Evolutionary conservation across 1,140 invertebrate species (phyloP), one percentile per base, ranked within the genome.

Genomic region (Linepithema humile): DNA sequence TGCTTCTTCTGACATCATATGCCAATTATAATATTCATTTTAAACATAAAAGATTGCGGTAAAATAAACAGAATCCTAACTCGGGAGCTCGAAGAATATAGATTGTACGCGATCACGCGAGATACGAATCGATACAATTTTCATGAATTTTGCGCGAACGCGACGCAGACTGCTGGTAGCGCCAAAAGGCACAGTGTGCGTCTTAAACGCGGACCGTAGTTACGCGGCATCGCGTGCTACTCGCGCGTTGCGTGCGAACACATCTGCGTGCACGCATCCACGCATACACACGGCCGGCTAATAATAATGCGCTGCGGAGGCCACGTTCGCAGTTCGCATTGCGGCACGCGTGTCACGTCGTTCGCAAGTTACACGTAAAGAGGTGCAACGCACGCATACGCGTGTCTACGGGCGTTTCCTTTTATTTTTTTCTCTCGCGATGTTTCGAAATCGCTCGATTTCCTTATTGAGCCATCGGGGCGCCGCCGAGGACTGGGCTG

Each of bases 201-300:
- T n/a, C n/a, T n/a, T n/a, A n/a, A n/a, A n/a, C n/a, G n/a, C 17
- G 80, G 73, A 64, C 50, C 38, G 10, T 10, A 72, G 73, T 87
- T 82, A 64, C 45, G 83, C 80, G n/a, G 72, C 72, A 89, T 89
- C 88, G 88, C 87, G 87, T 88, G 87, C 87, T 43, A 55, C 20
- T 83, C 72, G 77, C 9, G 55, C 83, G 72, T 88, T 88, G 87
- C 87, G 87, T 88, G 87, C 65, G 45, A 43, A 59, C 72, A 73
- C 82, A 74, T 78, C 59, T 78, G 88, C 85, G 74, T 86, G 85
- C 83, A 85, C 88, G 85, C 86, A 88, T 72, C 35, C 78, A 88
- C 86, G 87, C 85, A 88, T 87, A 86, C 89, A 89, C 85, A 85
- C 90, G 73, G 50, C 29, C 50, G 72, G 83, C 87, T 89, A 90